A percentile compares a stretch with the other conserved stretches of the same genome.
phyloP scores from a whole-genome alignment of 2,888 invertebrate genomes.

The Sialis lutaria region DNA sequence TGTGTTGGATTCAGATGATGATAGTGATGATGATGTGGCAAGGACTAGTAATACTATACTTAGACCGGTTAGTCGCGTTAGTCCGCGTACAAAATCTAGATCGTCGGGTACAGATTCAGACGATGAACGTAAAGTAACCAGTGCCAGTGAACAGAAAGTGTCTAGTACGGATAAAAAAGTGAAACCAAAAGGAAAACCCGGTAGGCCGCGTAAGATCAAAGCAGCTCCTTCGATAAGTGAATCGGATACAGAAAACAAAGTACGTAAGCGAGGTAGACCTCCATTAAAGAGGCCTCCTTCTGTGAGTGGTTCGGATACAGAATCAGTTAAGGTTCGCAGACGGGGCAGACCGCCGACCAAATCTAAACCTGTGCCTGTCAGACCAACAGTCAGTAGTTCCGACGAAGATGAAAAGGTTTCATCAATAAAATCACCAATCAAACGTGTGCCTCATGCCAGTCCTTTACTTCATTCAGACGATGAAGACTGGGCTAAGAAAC shows the following conservation, averaged over 20 bases:
- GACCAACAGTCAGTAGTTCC: slow-evolving; percentile 17
- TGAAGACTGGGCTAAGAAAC: slow-evolving; percentile 9
- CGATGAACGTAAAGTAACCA: slow-evolving; percentile 10
- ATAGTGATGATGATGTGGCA: slow-evolving; percentile 17
- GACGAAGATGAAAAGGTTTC: slow-evolving; percentile 10
- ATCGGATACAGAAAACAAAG: slow-evolving; percentile 12
- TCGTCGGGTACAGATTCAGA: slow-evolving; percentile 22
- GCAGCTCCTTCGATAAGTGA: slow-evolving; percentile 10
- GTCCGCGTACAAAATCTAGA: slow-evolving; percentile 21
- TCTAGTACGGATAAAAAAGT: slow-evolving; percentile 1
- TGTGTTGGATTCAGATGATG: slow-evolving; percentile 16
- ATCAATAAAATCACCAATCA: slow-evolving; percentile 15
- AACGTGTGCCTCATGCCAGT: slow-evolving; percentile 14
- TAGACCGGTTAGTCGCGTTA: slow-evolving; percentile 19
- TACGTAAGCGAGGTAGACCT: slow-evolving; percentile 16
- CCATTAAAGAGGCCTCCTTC: slow-evolving; percentile 13
- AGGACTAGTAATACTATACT: slow-evolving; percentile 14
- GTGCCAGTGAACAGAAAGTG: slow-evolving; percentile 4
- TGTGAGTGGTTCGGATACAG: slow-evolving; percentile 7
- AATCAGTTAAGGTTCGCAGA: slow-evolving; percentile 13
- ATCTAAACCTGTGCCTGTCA: slow-evolving; percentile 9
- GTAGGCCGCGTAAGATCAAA: slow-evolving; percentile 27
- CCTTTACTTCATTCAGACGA: slow-evolving; percentile 12
- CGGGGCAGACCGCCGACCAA: slow-evolving; percentile 15
- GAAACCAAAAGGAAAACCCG: slow-evolving; percentile 20